These are phyloP conservation scores for Papilio machaon DNA, from an alignment of 1,140 invertebrate species.

Conservation along the genomic window DNA sequence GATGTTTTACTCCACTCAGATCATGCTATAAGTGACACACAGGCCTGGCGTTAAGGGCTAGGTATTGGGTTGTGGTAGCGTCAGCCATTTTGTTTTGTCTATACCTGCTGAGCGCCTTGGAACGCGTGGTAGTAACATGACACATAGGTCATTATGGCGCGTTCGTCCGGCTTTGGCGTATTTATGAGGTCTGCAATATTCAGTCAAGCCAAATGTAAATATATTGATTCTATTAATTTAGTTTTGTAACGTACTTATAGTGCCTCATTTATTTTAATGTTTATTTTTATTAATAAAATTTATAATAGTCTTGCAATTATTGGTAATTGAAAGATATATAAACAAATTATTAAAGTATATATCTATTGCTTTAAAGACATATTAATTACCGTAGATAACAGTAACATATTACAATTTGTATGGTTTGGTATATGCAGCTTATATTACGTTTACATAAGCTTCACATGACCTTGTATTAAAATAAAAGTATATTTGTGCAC, in stretches of 20 bases:
- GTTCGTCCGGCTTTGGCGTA: conserved; percentile 98
- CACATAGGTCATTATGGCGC: conserved; percentile 99
- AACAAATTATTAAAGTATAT: neutral
- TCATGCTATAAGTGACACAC: conserved; percentile 79
- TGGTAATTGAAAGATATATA: neutral
- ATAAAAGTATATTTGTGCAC: conserved; percentile 29
- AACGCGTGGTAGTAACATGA: conserved; percentile 99
- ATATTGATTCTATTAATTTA: conserved; percentile 42
- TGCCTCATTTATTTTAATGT: conserved; percentile 24
- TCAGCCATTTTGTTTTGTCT: conserved; percentile 58
- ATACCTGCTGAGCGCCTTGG: conserved; percentile 98
- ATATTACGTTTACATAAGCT: conserved; percentile 21
- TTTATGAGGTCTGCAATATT: conserved; percentile 96
- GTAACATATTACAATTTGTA: neutral
- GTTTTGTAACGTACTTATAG: conserved; percentile 27
- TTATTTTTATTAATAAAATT: neutral
- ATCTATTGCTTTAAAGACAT: too few relatives aligned
- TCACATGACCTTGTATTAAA: conserved; percentile 31
- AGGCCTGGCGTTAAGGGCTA: conserved; percentile 71
- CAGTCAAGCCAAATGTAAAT: conserved; percentile 53
- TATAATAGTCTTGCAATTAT: neutral
- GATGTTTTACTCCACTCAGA: conserved; percentile 53
- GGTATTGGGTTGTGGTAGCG: conserved; percentile 55
- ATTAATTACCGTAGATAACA: neutral
- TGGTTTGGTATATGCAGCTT: neutral